Conservation (phyloP, 1,140 invertebrate genomes). For the Xylocopa sonorina region DNA sequence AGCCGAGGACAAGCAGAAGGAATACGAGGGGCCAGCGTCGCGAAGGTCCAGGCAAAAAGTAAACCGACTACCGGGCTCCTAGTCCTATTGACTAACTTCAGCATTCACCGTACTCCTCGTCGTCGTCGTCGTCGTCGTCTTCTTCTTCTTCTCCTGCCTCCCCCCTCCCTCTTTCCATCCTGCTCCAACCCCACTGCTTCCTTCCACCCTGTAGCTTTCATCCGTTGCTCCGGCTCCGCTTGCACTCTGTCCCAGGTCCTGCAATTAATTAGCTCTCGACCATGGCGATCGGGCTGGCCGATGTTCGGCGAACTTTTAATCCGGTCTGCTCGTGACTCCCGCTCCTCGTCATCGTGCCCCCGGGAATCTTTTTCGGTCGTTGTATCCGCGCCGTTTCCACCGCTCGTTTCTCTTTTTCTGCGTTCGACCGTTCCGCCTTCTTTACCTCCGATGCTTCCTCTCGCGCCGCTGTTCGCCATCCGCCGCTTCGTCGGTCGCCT, state of each 20-base stretch:
- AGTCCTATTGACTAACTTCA: conserved; percentile 72
- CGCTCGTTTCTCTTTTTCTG: conserved; percentile 32
- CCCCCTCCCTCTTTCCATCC: not conserved
- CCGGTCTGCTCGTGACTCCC: conserved; percentile 71
- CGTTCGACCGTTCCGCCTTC: conserved; percentile 3
- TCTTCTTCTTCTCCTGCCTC: not conserved
- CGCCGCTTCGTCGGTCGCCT: not conserved
- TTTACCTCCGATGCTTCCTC: not conserved
- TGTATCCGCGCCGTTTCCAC: not conserved
- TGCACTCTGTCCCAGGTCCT: conserved; percentile 63
- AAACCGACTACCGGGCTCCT: conserved; percentile 67
- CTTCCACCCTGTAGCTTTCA: not conserved
- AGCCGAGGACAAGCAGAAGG: conserved; percentile 51
- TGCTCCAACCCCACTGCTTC: not conserved
- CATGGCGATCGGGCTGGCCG: conserved; percentile 69
- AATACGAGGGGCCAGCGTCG: conserved; percentile 62
- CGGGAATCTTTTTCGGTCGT: conserved; percentile 46
- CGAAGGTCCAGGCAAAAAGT: conserved; percentile 74
- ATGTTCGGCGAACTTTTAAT: conserved; percentile 77
- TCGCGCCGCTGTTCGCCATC: not conserved
- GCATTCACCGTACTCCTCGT: conserved; percentile 60
- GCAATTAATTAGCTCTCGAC: conserved; percentile 77
- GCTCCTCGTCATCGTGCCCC: conserved; percentile 56
- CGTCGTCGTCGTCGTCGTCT: conserved; percentile 14
- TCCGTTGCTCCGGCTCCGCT: not conserved